phyloP scores from a whole-genome alignment of 37 sponge, comb jelly and placozoan species.

The Lycopodina hypogea region DNA sequence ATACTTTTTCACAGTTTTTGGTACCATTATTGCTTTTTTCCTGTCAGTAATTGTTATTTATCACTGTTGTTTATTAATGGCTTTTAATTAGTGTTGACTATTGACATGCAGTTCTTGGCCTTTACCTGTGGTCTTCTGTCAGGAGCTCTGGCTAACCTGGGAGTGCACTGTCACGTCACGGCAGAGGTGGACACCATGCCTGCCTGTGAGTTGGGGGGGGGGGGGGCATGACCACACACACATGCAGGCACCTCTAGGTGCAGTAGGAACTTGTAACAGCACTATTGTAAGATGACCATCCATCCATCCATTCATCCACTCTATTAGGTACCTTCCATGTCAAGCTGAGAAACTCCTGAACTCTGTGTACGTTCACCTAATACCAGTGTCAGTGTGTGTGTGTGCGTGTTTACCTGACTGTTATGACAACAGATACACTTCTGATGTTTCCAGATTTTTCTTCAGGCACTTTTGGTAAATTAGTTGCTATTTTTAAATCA shows the following conservation, averaged over 20 bases:
- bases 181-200: slow-evolving; percentile 67
- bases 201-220: slow-evolving; percentile 46
- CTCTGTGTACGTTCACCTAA: too few species aligned
- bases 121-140: slow-evolving; percentile 77
- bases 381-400: too few species aligned
- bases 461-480: too few species aligned
- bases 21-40: neutral
- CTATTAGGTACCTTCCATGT: slow-evolving; percentile 53
- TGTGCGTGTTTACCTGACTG: too few species aligned
- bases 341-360: slow-evolving; percentile 27
- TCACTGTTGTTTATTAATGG: neutral
- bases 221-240: neutral
- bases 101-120: slow-evolving; percentile 58
- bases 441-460: too few species aligned
- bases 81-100: neutral
- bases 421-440: too few species aligned
- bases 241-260: neutral
- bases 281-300: neutral
- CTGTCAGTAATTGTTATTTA: too few species aligned
- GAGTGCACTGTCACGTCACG: slow-evolving; percentile 69
- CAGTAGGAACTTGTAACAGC: neutral
- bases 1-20: neutral
- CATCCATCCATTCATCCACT: neutral
- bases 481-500: too few species aligned
- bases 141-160: slow-evolving; percentile 77